phyloP scores from a whole-genome alignment of 64 coral and sea anemone species.

The Acropora yongei region DNA sequence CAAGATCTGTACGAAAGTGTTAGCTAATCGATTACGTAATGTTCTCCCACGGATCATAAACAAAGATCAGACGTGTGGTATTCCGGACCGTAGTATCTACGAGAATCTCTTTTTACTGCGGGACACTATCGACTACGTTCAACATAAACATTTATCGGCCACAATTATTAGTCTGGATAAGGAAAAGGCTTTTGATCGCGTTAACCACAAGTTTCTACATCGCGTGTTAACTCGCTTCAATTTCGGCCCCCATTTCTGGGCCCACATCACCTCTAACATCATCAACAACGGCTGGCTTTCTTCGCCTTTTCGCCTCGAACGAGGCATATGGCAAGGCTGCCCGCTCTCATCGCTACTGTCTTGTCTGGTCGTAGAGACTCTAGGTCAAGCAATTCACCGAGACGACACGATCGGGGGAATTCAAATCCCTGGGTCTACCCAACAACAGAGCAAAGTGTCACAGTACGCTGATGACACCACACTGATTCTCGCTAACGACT shows the following conservation, averaged over 20 bases:
- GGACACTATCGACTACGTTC: not conserved
- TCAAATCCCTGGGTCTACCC: not conserved
- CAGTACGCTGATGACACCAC: conserved; percentile 40
- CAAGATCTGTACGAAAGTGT: not conserved
- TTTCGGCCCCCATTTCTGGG: not conserved
- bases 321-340: conserved; percentile 20
- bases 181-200: not conserved
- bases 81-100: not conserved
- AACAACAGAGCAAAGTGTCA: not conserved
- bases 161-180: not conserved
- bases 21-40: not conserved
- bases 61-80: conserved; percentile 8
- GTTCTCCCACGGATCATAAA: not conserved
- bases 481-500: conserved; percentile 2
- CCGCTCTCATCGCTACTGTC: conserved; percentile 44
- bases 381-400: conserved; percentile 29
- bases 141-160: not conserved
- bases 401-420: conserved; percentile 22
- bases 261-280: not conserved
- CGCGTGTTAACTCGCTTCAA: not conserved
- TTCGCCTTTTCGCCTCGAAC: not conserved
- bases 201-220: not conserved
- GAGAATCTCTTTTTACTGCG: conserved; percentile 8
- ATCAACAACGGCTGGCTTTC: conserved; percentile 10
- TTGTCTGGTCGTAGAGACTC: not conserved